These are phyloP conservation scores for Neoarius graeffei DNA, from an alignment of 2,113 vertebrate genomes.

Conservation along the genomic window DNA sequence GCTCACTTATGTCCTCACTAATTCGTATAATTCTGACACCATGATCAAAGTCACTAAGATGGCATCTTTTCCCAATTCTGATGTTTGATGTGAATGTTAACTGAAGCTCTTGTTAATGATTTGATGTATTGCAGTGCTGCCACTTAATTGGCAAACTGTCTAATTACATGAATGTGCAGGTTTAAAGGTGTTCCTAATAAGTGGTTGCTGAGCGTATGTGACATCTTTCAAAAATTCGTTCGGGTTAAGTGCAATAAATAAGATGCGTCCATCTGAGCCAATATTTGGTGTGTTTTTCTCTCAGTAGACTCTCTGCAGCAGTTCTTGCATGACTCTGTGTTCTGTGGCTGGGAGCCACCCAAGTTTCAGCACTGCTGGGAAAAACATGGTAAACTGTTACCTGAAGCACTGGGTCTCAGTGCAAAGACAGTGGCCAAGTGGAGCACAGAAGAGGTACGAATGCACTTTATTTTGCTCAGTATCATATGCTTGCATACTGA, in stretches of 20 bases:
- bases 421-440: slow-evolving; percentile 87
- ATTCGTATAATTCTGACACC: not conserved
- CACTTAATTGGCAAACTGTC: not conserved
- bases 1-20: not conserved
- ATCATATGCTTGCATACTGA: not conserved
- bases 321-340: slow-evolving; percentile 87
- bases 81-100: not conserved
- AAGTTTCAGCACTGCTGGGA: slow-evolving; percentile 88
- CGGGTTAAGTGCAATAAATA: not conserved
- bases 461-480: not conserved
- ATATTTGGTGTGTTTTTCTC: slow-evolving; percentile 22
- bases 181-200: not conserved
- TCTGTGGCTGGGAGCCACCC: slow-evolving; percentile 79
- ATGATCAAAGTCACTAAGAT: not conserved
- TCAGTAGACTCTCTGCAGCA: slow-evolving; percentile 81
- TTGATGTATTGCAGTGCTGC: not conserved
- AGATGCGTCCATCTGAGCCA: slow-evolving; percentile 30
- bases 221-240: too few species aligned
- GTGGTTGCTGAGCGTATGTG: not conserved
- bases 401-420: slow-evolving; percentile 84
- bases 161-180: not conserved
- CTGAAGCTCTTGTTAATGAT: not conserved
- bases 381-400: slow-evolving; percentile 87
- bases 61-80: not conserved
- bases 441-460: slow-evolving; percentile 85